These are phyloP conservation scores for Homalodisca vitripennis DNA, from an alignment of 1,140 invertebrate genomes.

Conservation along the genomic window DNA sequence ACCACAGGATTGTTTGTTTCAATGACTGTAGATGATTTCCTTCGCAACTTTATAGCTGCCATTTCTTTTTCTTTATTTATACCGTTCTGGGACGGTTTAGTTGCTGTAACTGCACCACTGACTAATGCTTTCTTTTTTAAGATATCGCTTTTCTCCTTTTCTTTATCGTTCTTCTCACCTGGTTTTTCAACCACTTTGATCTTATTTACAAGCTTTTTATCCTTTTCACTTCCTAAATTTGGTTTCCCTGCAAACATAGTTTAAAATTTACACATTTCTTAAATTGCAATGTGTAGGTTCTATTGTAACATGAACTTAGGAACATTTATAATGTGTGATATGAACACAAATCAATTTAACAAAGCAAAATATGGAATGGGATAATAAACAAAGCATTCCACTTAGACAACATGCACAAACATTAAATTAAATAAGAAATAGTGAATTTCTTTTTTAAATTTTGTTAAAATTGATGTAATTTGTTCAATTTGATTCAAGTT, in stretches of 20 bases:
- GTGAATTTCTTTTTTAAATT: too few species aligned
- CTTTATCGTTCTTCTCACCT: neutral
- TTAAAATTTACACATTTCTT: neutral
- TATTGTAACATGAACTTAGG: too few species aligned
- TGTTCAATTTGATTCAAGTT: too few species aligned
- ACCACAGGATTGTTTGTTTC: conserved; percentile 13
- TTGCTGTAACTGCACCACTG: neutral
- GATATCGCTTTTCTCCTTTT: neutral
- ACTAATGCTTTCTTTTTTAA: neutral
- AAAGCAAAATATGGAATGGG: too few species aligned
- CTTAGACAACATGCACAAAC: too few species aligned
- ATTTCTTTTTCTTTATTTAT: neutral
- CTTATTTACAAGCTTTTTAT: neutral
- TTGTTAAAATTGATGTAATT: too few species aligned
- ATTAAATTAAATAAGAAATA: too few species aligned
- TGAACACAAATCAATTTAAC: too few species aligned
- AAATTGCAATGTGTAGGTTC: too few species aligned
- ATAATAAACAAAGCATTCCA: too few species aligned
- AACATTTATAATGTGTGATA: too few species aligned
- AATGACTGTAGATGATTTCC: conserved; percentile 4
- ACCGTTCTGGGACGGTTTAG: neutral
- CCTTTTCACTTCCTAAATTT: neutral
- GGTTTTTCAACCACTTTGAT: neutral
- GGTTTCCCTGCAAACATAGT: neutral
- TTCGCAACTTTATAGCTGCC: conserved; percentile 1